phyloP scores from a whole-genome alignment of 2,888 invertebrate genomes.

The Tiliacea aurago region DNA sequence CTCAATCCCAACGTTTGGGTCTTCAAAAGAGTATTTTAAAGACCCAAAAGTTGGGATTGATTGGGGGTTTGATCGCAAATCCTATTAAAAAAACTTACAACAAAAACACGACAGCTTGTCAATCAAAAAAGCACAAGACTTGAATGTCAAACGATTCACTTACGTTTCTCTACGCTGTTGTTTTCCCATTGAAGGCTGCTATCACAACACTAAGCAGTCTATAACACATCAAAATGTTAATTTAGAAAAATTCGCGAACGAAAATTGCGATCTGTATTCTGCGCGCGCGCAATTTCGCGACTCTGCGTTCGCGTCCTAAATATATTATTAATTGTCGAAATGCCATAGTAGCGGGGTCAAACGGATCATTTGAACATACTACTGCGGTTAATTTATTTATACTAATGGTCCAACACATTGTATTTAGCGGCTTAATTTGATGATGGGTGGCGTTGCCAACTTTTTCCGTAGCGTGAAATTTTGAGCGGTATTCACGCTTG shows the following conservation, averaged over 20 bases:
- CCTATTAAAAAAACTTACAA: conserved; percentile 1
- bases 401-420: conserved; percentile 33
- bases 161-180: conserved; percentile 24
- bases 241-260: conserved; percentile 59
- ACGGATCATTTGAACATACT: conserved; percentile 47
- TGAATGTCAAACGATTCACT: conserved; percentile 30
- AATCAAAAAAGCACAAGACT: conserved; percentile 19
- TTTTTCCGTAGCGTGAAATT: conserved; percentile 7
- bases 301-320: conserved; percentile 72
- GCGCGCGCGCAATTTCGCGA: conserved; percentile 67
- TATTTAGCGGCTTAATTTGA: conserved; percentile 36
- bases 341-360: conserved; percentile 64
- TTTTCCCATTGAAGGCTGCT: conserved; percentile 31
- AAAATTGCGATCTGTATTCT: conserved; percentile 61
- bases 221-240: conserved; percentile 55
- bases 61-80: neutral
- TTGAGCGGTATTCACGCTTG: neutral
- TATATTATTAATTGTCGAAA: conserved; percentile 74
- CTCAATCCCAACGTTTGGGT: too few relatives aligned
- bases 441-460: conserved; percentile 31
- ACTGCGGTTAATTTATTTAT: conserved; percentile 50
- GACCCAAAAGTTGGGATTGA: too few relatives aligned
- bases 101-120: conserved; percentile 30
- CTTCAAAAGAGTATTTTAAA: too few relatives aligned
- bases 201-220: conserved; percentile 37